Conservation (phyloP, 2,797 vertebrate genomes). For the Ptychobarbus kaznakovi region DNA sequence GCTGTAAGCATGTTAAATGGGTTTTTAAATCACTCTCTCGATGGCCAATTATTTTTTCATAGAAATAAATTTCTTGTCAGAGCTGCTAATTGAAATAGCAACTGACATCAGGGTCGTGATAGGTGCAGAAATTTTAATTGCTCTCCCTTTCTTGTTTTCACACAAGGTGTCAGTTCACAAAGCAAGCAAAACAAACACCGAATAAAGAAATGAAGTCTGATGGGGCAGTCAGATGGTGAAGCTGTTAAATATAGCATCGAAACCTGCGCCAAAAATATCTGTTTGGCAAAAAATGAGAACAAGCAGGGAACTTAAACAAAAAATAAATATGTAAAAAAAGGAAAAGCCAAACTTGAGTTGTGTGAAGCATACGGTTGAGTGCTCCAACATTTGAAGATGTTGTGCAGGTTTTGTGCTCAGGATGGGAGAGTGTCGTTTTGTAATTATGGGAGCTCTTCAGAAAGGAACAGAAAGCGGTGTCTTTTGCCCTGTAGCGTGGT, state of each 20-base stretch:
- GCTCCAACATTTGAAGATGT: conserved; percentile 25
- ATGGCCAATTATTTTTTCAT: conserved; percentile 63
- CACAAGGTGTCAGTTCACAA: conserved; percentile 41
- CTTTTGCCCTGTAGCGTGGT: conserved; percentile 24
- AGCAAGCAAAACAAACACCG: conserved; percentile 44
- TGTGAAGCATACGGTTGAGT: conserved; percentile 37
- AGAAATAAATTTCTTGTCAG: conserved; percentile 63
- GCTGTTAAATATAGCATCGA: not conserved
- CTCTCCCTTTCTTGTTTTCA: conserved; percentile 56
- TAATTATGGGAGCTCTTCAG: conserved; percentile 30
- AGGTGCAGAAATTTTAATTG: conserved; percentile 58
- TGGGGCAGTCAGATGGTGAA: conserved; percentile 2
- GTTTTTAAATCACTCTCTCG: conserved; percentile 62
- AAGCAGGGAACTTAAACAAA: not conserved
- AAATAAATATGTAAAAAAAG: not conserved
- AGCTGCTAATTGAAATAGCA: conserved; percentile 55
- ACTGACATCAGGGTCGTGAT: conserved; percentile 52
- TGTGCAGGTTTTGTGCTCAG: conserved; percentile 6
- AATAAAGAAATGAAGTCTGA: conserved; percentile 3
- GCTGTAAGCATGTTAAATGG: conserved; percentile 52
- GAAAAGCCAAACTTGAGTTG: not conserved
- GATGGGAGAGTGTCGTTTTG: conserved; percentile 19
- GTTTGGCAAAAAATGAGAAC: conserved; percentile 24
- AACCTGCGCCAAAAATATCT: conserved; percentile 10
- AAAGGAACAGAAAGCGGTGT: conserved; percentile 25